phyloP scores from a whole-genome alignment of 2,113 vertebrate species.

The Scytalopus superciliaris region DNA sequence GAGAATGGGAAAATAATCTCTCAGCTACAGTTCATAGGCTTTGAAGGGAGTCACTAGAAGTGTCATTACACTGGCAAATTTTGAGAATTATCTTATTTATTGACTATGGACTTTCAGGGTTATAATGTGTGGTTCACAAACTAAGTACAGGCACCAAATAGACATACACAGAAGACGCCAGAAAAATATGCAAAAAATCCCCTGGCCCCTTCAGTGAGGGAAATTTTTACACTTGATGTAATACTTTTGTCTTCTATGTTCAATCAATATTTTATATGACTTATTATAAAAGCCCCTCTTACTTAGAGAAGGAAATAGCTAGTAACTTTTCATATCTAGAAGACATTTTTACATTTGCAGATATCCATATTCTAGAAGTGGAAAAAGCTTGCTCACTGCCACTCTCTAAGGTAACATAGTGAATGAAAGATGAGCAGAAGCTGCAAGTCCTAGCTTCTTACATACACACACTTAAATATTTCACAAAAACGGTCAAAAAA shows the following conservation, averaged over 20 bases:
- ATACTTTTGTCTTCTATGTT: neutral
- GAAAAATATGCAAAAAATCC: neutral
- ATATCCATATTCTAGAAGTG: neutral
- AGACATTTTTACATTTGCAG: neutral
- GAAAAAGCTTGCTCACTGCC: neutral
- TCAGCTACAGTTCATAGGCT: fast-evolving
- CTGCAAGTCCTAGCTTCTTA: neutral
- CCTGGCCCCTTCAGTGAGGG: neutral
- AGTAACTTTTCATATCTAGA: neutral
- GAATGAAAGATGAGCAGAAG: neutral
- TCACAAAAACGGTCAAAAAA: neutral
- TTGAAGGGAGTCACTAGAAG: neutral
- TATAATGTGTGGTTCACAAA: neutral
- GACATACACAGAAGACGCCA: neutral
- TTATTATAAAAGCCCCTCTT: neutral
- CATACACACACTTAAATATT: neutral
- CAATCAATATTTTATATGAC: neutral
- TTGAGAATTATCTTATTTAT: neutral
- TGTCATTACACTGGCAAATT: neutral
- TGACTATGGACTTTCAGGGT: neutral
- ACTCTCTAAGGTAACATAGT: neutral
- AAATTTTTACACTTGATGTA: neutral
- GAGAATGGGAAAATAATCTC: neutral
- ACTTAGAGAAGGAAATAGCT: neutral
- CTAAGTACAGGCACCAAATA: neutral